phyloP scores from a whole-genome alignment of 2,797 vertebrate genomes.

The Orestias chungarensis region DNA sequence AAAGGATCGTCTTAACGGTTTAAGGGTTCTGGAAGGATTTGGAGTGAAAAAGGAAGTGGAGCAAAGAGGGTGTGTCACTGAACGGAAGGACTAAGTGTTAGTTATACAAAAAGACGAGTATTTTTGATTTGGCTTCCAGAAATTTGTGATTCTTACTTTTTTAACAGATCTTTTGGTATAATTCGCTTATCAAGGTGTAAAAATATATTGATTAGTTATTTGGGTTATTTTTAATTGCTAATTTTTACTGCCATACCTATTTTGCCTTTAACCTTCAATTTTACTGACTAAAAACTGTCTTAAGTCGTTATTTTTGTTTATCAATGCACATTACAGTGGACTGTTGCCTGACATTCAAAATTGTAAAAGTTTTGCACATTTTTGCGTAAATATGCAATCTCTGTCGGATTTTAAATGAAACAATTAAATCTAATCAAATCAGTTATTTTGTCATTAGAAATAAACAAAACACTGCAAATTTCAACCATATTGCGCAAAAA shows the following conservation, averaged over 20 bases:
- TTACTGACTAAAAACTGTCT: neutral
- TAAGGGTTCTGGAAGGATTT: conserved; percentile 40
- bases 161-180: no score
- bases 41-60: conserved; percentile 13
- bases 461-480: conserved; percentile 41
- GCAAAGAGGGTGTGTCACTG: conserved; percentile 24
- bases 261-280: neutral
- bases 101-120: conserved; percentile 13
- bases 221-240: no score
- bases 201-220: neutral
- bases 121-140: conserved; percentile 10
- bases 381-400: neutral
- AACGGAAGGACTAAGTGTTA: conserved; percentile 31
- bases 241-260: no score
- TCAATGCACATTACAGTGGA: neutral
- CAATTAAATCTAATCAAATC: neutral
- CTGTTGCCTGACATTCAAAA: neutral
- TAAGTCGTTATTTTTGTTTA: neutral
- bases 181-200: no score
- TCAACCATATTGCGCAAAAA: conserved; percentile 52
- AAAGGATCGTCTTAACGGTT: conserved; percentile 42
- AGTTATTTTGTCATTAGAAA: conserved; percentile 33
- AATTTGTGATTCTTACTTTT: no score
- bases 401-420: neutral
- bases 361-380: neutral